phyloP scores from a whole-genome alignment of 2,888 invertebrate genomes.

The Acanthoscelides obtectus region DNA sequence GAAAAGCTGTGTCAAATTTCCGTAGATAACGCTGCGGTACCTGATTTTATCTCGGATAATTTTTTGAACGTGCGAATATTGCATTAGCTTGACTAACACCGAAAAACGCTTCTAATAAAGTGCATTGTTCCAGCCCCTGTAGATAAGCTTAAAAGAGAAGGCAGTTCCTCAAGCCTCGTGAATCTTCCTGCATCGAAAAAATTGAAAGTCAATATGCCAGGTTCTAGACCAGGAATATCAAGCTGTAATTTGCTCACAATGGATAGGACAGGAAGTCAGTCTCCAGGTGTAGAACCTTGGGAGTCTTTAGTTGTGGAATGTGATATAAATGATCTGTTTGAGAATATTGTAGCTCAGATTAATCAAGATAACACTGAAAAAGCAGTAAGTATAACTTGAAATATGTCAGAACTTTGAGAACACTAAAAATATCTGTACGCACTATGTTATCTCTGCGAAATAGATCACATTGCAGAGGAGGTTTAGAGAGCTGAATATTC shows the following conservation, averaged over 20 bases:
- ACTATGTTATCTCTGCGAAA: too few relatives aligned
- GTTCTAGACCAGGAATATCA: constrained; percentile 42
- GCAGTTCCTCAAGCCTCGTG: constrained; percentile 49
- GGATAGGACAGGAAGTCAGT: constrained; percentile 29
- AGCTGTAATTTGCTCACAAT: constrained; percentile 33
- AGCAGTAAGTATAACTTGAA: constrained; percentile 55
- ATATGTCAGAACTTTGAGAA: too few relatives aligned
- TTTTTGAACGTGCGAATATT: too few relatives aligned
- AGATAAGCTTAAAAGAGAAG: constrained; percentile 69
- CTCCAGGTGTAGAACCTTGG: constrained; percentile 57
- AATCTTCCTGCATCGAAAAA: constrained; percentile 59
- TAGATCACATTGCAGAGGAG: too few relatives aligned
- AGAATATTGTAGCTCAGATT: constrained; percentile 67
- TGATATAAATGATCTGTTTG: constrained; percentile 74
- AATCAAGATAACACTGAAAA: constrained; percentile 77
- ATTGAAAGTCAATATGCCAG: constrained; percentile 48
- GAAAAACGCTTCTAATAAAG: background rate
- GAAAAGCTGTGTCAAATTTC: too few relatives aligned
- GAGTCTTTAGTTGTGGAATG: constrained; percentile 72
- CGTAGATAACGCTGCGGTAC: too few relatives aligned
- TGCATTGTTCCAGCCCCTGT: constrained; percentile 41
- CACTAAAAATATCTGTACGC: too few relatives aligned
- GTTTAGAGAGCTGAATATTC: too few relatives aligned
- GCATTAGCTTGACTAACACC: too few relatives aligned
- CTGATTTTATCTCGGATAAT: too few relatives aligned